Conservation (phyloP, 1,140 invertebrate species). For the Drosophila mayri region DNA sequence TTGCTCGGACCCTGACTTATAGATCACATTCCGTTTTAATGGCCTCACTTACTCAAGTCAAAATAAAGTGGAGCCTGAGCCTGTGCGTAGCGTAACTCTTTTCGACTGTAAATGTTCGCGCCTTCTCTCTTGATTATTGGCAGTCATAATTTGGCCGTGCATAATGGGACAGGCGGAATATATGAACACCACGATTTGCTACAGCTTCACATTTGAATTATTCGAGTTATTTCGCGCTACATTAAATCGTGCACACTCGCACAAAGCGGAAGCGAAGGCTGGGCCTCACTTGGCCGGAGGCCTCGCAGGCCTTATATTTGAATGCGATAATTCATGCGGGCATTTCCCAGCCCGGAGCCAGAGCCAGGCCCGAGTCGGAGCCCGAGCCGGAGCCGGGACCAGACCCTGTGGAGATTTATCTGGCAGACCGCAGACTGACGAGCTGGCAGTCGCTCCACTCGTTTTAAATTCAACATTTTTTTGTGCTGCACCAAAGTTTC, state of each 20-base stretch:
- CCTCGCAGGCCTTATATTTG: slow-evolving; percentile 47
- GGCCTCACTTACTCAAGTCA: slow-evolving; percentile 36
- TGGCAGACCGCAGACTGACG: slow-evolving; percentile 50
- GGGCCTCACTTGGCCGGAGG: slow-evolving; percentile 22
- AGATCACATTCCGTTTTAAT: slow-evolving; percentile 32
- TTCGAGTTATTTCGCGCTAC: slow-evolving; percentile 75
- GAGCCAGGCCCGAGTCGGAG: slow-evolving; percentile 3
- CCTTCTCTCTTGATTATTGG: slow-evolving; percentile 55
- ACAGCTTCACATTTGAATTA: slow-evolving; percentile 56
- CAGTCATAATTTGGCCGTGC: slow-evolving; percentile 57
- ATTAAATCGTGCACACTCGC: slow-evolving; percentile 43
- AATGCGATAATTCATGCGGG: slow-evolving; percentile 59
- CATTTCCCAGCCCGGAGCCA: slow-evolving; percentile 40
- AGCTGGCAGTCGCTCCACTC: slow-evolving; percentile 23
- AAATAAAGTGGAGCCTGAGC: slow-evolving; percentile 19
- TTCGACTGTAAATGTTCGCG: slow-evolving; percentile 57
- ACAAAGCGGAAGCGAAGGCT: not conserved
- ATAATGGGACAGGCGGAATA: slow-evolving; percentile 47
- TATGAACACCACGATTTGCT: slow-evolving; percentile 32
- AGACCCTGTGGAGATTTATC: slow-evolving; percentile 46
- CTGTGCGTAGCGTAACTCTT: slow-evolving; percentile 17
- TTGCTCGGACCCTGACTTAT: slow-evolving; percentile 14
- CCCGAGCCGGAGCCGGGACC: slow-evolving; percentile 19
- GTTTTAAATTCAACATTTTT: slow-evolving; percentile 39
- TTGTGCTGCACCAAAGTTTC: slow-evolving; percentile 30